Conservation (phyloP, 2,888 invertebrate species). For the Pollenia angustigena region DNA sequence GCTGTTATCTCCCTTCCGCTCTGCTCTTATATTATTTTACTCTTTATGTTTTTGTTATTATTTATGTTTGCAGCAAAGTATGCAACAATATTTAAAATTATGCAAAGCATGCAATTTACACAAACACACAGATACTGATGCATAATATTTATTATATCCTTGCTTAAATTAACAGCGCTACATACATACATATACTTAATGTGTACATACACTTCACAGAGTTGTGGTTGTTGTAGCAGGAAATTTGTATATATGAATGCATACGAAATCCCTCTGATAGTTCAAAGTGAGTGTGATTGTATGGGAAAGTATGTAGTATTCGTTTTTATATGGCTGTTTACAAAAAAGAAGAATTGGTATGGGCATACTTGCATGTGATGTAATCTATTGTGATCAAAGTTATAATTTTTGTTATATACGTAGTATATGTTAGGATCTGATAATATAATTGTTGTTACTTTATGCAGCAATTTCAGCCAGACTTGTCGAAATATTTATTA, state of each 20-base stretch:
- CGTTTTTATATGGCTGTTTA: background rate
- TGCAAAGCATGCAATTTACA: constrained; percentile 71
- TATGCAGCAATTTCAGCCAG: constrained; percentile 44
- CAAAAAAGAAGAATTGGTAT: background rate
- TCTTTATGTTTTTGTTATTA: background rate
- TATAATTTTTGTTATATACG: background rate
- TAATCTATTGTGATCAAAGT: constrained; percentile 29
- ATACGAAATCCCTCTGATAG: background rate
- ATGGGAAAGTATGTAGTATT: background rate
- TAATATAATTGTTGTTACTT: constrained; percentile 47
- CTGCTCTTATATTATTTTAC: constrained; percentile 25
- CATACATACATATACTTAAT: background rate
- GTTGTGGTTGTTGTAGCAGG: background rate
- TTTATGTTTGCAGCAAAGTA: constrained; percentile 63
- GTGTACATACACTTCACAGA: background rate
- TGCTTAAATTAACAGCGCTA: background rate
- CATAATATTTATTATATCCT: background rate
- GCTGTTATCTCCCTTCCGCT: constrained; percentile 31
- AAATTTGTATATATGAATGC: background rate
- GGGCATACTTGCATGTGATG: background rate
- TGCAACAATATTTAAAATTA: constrained; percentile 69
- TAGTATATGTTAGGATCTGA: constrained; percentile 13
- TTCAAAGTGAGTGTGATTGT: background rate
- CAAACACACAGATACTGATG: constrained; percentile 24
- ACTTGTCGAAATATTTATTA: constrained; percentile 47